Evolutionary conservation across 1,140 invertebrate species (phyloP).

Genomic region (Drosophila santomea): DNA sequence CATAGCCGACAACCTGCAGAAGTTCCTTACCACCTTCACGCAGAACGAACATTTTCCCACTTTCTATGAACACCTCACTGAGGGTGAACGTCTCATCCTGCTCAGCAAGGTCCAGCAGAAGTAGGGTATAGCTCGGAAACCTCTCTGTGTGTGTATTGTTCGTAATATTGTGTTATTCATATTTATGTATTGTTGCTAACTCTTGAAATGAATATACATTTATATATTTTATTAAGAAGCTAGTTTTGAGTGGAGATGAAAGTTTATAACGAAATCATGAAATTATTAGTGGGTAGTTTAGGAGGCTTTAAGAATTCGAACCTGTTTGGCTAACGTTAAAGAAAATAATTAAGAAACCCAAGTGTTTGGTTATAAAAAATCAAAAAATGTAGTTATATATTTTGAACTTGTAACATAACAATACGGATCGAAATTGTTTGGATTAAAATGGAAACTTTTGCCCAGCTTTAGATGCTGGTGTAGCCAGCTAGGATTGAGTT

Average conservation of each 20-base stretch:
- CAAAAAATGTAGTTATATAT: not conserved
- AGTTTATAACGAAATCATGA: not conserved
- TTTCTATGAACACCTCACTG: constrained; percentile 87
- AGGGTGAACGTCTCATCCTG: constrained; percentile 53
- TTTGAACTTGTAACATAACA: too few species aligned
- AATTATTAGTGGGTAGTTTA: not conserved
- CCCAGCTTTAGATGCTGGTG: not conserved
- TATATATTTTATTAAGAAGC: constrained; percentile 29
- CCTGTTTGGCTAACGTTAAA: not conserved
- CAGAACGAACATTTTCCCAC: constrained; percentile 87
- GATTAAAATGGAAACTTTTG: not conserved
- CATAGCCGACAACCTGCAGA: constrained; percentile 87
- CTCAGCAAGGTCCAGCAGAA: constrained; percentile 63
- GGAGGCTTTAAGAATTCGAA: not conserved
- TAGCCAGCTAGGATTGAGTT: not conserved
- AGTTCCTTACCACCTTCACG: constrained; percentile 87
- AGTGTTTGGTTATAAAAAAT: not conserved
- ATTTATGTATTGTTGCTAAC: constrained; percentile 56
- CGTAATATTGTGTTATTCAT: constrained; percentile 49
- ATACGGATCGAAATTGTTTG: not conserved
- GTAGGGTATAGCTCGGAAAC: constrained; percentile 5
- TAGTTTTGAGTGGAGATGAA: not conserved
- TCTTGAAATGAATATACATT: constrained; percentile 37
- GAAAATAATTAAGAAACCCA: too few species aligned
- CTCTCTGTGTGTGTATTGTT: constrained; percentile 4